Percentiles rank a stretch among this genome's conserved stretches.
These are phyloP conservation scores for Sebastes taczanowskii DNA, from an alignment of 2,797 vertebrate species.

Conservation along the genomic window DNA sequence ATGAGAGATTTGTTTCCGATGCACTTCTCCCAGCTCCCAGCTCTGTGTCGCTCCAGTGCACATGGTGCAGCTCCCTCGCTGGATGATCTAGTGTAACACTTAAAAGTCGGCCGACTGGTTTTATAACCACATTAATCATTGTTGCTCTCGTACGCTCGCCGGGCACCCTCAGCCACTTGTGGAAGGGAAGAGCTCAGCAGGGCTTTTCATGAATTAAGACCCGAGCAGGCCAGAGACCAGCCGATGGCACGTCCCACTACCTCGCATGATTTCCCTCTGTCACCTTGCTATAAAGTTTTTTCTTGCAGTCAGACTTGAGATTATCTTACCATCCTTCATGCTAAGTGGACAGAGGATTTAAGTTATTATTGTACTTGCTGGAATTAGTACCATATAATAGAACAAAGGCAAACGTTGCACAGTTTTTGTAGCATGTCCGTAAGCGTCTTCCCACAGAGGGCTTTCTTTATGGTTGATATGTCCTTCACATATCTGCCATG, in stretches of 20 bases:
- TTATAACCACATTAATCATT: constrained; percentile 74
- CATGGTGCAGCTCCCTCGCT: constrained; percentile 38
- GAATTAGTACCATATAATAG: not conserved
- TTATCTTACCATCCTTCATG: not conserved
- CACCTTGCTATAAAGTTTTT: constrained; percentile 27
- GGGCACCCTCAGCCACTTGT: constrained; percentile 47
- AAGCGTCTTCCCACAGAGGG: not conserved
- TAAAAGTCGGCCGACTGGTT: constrained; percentile 60
- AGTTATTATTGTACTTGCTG: not conserved
- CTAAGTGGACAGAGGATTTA: not conserved
- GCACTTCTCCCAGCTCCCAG: constrained; percentile 48
- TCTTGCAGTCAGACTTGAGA: not conserved
- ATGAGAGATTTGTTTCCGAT: constrained; percentile 55
- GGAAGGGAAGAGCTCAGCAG: constrained; percentile 41
- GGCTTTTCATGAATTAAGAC: constrained; percentile 60
- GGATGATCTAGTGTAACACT: constrained; percentile 73
- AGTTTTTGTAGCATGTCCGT: not conserved
- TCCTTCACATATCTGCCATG: not conserved
- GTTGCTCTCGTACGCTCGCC: constrained; percentile 28
- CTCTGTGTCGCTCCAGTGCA: constrained; percentile 41
- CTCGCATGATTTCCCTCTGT: constrained; percentile 23
- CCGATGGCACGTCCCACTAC: constrained; percentile 1
- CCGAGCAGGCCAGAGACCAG: constrained; percentile 30
- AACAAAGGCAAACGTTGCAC: not conserved
- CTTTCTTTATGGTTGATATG: not conserved